phyloP scores from a whole-genome alignment of 1,140 invertebrate species.

The Panulirus ornatus region DNA sequence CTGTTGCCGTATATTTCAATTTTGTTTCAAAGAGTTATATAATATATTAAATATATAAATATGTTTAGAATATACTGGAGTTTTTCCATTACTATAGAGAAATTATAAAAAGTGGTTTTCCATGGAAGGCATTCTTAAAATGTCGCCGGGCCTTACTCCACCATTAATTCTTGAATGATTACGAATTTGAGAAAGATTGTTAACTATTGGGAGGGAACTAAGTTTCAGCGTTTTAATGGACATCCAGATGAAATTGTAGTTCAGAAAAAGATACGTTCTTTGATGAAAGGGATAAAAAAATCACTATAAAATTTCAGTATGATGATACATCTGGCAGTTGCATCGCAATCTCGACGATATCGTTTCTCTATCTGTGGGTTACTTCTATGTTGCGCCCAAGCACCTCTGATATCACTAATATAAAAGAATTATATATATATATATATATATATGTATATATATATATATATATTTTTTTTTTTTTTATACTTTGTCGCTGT shows the following conservation, averaged over 20 bases:
- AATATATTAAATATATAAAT: neutral
- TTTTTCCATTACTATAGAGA: neutral
- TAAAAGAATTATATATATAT: no score
- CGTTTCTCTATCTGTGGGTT: neutral
- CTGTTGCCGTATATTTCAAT: no score
- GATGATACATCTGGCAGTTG: neutral
- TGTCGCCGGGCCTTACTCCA: neutral
- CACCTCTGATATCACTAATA: no score
- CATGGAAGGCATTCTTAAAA: neutral
- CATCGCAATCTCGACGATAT: neutral
- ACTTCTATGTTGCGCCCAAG: no score
- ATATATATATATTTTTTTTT: no score
- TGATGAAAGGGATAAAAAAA: neutral
- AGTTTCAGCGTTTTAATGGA: neutral
- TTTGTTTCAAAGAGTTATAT: neutral
- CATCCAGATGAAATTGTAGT: neutral
- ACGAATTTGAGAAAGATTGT: neutral
- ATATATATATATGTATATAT: no score
- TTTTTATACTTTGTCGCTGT: no score
- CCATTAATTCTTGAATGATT: neutral
- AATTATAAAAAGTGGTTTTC: neutral
- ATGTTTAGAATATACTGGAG: neutral
- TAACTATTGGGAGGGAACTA: neutral
- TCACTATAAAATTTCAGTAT: neutral
- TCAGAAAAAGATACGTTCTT: neutral